phyloP scores from a whole-genome alignment of 2,113 vertebrate genomes.

The Megaceryle maxima region DNA sequence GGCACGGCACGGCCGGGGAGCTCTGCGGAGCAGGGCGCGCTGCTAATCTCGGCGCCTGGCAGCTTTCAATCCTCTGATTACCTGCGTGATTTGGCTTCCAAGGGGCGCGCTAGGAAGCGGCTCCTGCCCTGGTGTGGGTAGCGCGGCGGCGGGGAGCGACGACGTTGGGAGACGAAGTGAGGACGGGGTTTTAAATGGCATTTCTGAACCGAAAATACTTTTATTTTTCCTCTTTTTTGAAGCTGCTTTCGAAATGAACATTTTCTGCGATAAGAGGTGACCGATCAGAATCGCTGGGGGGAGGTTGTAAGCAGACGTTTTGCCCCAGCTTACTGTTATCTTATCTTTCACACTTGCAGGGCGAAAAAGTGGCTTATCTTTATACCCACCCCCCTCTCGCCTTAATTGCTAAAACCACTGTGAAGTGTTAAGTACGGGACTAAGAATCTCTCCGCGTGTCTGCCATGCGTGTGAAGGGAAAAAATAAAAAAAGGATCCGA shows the following conservation, averaged over 20 bases:
- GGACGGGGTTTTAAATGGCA: constrained; percentile 61
- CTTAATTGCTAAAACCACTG: constrained; percentile 79
- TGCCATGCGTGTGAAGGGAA: not conserved
- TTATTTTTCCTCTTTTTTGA: constrained; percentile 50
- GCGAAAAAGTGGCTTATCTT: constrained; percentile 77
- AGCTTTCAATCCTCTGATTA: constrained; percentile 60
- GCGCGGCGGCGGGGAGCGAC: not conserved
- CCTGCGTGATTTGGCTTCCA: constrained; percentile 57
- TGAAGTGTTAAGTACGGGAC: constrained; percentile 68
- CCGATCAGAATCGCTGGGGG: constrained; percentile 77
- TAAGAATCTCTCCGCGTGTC: constrained; percentile 66
- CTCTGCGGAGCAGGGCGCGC: not conserved
- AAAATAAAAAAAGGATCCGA: not conserved
- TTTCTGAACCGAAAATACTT: constrained; percentile 63
- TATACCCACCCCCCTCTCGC: constrained; percentile 74
- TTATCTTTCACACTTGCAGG: constrained; percentile 80
- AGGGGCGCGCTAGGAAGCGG: not conserved
- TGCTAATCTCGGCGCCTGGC: not conserved
- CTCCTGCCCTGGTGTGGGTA: constrained; percentile 5
- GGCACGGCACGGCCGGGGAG: not conserved
- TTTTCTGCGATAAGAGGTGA: constrained; percentile 77
- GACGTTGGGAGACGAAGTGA: not conserved
- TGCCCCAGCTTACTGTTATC: constrained; percentile 79
- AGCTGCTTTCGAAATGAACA: constrained; percentile 75
- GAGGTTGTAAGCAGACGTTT: constrained; percentile 78